Percentiles rank a stretch among this genome's conserved stretches.
Conservation (phyloP, 2,797 vertebrate genomes). For the Aldrovandia affinis region DNA sequence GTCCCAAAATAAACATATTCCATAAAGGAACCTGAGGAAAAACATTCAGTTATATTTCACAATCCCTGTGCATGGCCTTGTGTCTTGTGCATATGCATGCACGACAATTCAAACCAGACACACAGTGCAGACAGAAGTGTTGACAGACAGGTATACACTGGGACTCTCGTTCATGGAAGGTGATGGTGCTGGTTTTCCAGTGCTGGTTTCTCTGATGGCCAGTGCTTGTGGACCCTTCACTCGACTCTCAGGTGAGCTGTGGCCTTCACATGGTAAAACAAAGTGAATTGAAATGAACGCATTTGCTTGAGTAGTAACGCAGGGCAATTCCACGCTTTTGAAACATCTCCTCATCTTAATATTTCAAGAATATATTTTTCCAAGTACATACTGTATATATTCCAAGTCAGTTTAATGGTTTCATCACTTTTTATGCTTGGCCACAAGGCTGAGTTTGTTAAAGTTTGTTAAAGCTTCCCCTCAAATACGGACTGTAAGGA, state of each 20-base stretch:
- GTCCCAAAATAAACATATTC: not conserved
- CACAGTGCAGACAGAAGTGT: no score
- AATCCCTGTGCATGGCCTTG: no score
- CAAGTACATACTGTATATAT: no score
- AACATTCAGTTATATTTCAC: no score
- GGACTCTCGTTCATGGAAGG: no score
- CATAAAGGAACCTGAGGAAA: not conserved
- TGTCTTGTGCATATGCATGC: no score
- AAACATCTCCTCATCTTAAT: constrained; percentile 11
- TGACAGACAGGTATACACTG: no score
- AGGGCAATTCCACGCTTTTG: not conserved
- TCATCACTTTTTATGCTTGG: constrained; percentile 16
- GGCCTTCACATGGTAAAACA: not conserved
- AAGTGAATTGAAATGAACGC: no score
- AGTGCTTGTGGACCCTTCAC: not conserved
- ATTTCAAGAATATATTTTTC: constrained; percentile 20
- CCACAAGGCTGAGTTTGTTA: not conserved
- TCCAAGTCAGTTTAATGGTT: not conserved
- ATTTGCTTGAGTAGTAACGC: not conserved
- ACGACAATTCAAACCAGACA: no score
- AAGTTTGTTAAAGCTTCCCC: constrained; percentile 52
- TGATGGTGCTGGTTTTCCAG: not conserved
- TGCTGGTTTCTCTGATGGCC: not conserved
- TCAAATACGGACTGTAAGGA: constrained; percentile 45
- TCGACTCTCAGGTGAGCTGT: not conserved